These are phyloP conservation scores for Aurelia coerulea DNA, from an alignment of 30 jellyfish, hydroid and myxozoan genomes.

Conservation along the genomic window DNA sequence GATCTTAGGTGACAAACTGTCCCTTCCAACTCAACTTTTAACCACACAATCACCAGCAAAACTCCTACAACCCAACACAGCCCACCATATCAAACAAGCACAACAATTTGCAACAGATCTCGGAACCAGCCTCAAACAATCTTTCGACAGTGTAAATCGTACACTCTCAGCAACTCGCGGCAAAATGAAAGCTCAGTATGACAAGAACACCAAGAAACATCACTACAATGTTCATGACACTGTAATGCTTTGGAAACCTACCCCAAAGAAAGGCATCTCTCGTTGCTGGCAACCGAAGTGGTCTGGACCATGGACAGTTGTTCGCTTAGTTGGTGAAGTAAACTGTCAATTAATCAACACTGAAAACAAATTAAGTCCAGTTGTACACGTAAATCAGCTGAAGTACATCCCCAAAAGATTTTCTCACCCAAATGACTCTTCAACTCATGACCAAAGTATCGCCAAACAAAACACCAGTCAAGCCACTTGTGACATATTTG, in stretches of 20 bases:
- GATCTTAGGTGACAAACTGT: conserved; percentile 35
- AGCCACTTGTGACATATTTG: not conserved
- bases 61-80: not conserved
- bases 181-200: conserved; percentile 28
- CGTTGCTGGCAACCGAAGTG: conserved; percentile 54
- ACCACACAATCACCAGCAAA: conserved; percentile 9
- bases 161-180: conserved; percentile 24
- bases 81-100: not conserved
- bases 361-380: not conserved
- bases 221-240: conserved; percentile 39
- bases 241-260: conserved; percentile 36
- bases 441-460: not conserved
- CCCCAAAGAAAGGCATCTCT: conserved; percentile 23
- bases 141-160: not conserved
- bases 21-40: conserved; percentile 23
- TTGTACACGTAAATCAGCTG: conserved; percentile 8
- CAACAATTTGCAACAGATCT: conserved; percentile 24
- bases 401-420: not conserved
- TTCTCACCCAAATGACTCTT: not conserved
- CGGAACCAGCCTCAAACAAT: conserved; percentile 10
- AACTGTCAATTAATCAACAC: conserved; percentile 6
- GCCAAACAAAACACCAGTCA: not conserved
- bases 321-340: conserved; percentile 9
- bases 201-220: conserved; percentile 16
- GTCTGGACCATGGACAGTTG: conserved; percentile 40